Evolutionary conservation across 2,888 invertebrate species (phyloP), one percentile per base, ranked within the genome.

Genomic region (Amblyteles armatorius): DNA sequence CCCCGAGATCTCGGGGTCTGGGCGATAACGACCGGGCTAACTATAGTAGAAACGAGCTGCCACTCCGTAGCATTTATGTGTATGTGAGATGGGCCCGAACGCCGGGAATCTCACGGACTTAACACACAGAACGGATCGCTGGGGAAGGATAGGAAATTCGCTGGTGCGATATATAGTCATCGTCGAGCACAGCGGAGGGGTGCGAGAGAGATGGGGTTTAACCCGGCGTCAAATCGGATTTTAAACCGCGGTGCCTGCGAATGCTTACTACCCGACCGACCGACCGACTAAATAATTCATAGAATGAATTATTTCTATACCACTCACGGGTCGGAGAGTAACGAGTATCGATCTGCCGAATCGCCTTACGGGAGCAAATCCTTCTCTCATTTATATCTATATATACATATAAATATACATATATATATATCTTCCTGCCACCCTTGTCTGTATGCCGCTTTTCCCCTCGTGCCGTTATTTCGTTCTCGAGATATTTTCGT

Each of bases 261-360:
- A 74, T 81, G 79, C 79, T 55, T 55, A 74, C 33, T 40, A 33
- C 57, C 48, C 72, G 79, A 85, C 84, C 86, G 81, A 85, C 88
- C 87, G 87, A 74, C 84, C 72, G 80, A 72, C 90, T 91, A 91
- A 93, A 93, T 93, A 91, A 92, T 93, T 93, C 90, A 92, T 88
- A 79, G 81, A 86, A 90, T 92, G 90, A 93, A 93, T 93, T 92
- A 93, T 93, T 92, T 91, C 90, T 60, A 76, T 88, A 84, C 77
- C 87, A 80, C 74, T 85, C 87, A 87, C 73, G 83, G 72, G 55
- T 74, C 33, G 60, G 72, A 73, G 80, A 84, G 82, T 89, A 89
- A 91, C 90, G 87, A 88, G 86, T 86, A 91, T 91, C 90, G 90
- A 92, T 89, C 88, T 74, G 78, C 85, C 77, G 86, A 88, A 89